Percentiles rank a stretch among this genome's conserved stretches.
Conservation (phyloP, 2,888 invertebrate genomes). For the Troides oblongomaculatus region DNA sequence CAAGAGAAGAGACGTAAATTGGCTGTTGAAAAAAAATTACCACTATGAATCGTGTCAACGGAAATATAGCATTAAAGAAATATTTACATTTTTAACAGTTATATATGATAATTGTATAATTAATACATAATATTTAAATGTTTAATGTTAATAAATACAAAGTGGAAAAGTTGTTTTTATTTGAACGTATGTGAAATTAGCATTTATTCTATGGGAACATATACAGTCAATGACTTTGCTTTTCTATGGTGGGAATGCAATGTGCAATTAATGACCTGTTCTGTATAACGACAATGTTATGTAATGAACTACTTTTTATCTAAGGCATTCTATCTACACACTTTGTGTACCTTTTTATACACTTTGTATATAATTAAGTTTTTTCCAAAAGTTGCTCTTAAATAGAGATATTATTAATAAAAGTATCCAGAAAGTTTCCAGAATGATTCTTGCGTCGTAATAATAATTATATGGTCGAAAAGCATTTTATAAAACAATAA, state of each 20-base stretch:
- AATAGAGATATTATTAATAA: background rate
- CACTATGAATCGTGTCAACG: too few species aligned
- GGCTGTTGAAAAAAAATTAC: too few species aligned
- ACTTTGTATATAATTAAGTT: background rate
- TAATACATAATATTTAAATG: background rate
- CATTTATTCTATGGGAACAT: constrained; percentile 19
- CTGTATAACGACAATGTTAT: constrained; percentile 15
- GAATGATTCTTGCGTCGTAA: too few species aligned
- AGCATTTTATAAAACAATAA: too few species aligned
- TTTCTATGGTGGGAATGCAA: constrained; percentile 19
- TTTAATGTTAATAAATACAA: background rate
- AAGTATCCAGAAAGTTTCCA: too few species aligned
- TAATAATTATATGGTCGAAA: too few species aligned
- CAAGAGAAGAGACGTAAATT: too few species aligned
- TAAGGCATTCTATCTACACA: background rate
- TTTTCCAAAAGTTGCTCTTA: background rate
- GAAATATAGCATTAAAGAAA: too few species aligned
- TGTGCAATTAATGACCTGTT: constrained; percentile 7
- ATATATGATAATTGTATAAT: background rate
- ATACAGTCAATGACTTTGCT: constrained; percentile 24
- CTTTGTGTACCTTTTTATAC: background rate
- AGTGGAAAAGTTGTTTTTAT: background rate
- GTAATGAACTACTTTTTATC: constrained; percentile 9
- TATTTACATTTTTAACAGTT: background rate
- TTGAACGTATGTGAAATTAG: constrained; percentile 1